These are phyloP conservation scores for Fissipunctia ypsillon DNA, from an alignment of 2,888 invertebrate genomes.

Conservation along the genomic window DNA sequence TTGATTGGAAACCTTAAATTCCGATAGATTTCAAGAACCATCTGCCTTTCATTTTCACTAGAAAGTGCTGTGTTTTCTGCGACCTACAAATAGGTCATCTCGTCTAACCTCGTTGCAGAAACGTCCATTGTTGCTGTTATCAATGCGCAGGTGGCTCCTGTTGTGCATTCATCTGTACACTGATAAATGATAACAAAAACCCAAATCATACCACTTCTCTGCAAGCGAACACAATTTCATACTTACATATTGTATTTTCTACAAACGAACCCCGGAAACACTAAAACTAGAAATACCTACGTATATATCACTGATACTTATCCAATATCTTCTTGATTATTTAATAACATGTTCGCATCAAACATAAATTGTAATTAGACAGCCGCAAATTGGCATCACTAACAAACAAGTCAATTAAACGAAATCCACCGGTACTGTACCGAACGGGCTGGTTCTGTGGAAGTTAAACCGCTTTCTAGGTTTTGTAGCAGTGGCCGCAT, in stretches of 20 bases:
- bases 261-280: constrained; percentile 11
- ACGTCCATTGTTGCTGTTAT: constrained; percentile 33
- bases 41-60: not conserved
- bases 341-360: constrained; percentile 34
- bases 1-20: not conserved
- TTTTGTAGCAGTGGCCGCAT: constrained; percentile 75
- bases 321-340: constrained; percentile 44
- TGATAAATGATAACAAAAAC: constrained; percentile 38
- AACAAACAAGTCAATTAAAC: constrained; percentile 54
- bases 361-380: constrained; percentile 52
- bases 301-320: constrained; percentile 38
- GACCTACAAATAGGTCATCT: not conserved
- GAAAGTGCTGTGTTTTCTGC: not conserved
- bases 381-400: constrained; percentile 49
- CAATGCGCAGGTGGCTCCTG: constrained; percentile 37
- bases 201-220: constrained; percentile 12
- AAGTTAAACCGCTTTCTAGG: constrained; percentile 68
- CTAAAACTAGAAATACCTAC: constrained; percentile 18
- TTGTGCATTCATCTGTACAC: constrained; percentile 29
- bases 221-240: not conserved
- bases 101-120: constrained; percentile 8
- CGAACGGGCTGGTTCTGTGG: constrained; percentile 53
- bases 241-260: not conserved
- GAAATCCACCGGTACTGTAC: constrained; percentile 46
- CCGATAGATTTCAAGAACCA: not conserved